Evolutionary conservation across 2,797 vertebrate genomes (phyloP).

Genomic region (Myotis myotis): DNA sequence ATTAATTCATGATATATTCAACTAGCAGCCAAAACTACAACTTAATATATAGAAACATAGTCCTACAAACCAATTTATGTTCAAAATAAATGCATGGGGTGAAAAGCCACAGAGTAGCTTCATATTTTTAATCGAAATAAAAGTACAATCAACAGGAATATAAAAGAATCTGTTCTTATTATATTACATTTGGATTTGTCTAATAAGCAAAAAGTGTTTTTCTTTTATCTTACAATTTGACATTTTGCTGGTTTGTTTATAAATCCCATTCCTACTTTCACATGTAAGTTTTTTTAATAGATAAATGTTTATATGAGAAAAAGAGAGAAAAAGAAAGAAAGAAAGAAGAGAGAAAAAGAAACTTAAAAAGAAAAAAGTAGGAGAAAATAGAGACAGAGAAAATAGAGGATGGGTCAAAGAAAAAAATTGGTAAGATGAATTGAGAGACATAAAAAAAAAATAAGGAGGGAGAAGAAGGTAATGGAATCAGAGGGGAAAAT

Average conservation of each 20-base stretch:
- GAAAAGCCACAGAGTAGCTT: conserved; percentile 32
- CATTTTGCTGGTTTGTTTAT: conserved; percentile 30
- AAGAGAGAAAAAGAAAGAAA: background rate
- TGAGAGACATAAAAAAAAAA: conserved; percentile 4
- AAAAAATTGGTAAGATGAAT: background rate
- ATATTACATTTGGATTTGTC: background rate
- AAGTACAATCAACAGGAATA: background rate
- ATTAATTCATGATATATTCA: conserved; percentile 76
- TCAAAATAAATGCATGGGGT: conserved; percentile 47
- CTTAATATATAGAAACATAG: conserved; percentile 61
- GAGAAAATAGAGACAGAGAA: background rate
- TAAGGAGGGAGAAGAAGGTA: background rate
- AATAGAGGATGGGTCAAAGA: background rate
- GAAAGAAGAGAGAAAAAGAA: background rate
- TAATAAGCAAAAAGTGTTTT: background rate
- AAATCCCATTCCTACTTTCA: background rate
- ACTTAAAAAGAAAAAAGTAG: background rate
- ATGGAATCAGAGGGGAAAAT: background rate
- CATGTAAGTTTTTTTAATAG: background rate
- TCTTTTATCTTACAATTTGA: background rate
- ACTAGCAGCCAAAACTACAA: conserved; percentile 66
- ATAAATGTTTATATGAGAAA: background rate
- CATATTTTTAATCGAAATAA: conserved; percentile 7
- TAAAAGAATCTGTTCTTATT: conserved; percentile 1
- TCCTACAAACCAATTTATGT: conserved; percentile 43